phyloP scores from a whole-genome alignment of 2,888 invertebrate genomes.

The Tetragnatha montana region DNA sequence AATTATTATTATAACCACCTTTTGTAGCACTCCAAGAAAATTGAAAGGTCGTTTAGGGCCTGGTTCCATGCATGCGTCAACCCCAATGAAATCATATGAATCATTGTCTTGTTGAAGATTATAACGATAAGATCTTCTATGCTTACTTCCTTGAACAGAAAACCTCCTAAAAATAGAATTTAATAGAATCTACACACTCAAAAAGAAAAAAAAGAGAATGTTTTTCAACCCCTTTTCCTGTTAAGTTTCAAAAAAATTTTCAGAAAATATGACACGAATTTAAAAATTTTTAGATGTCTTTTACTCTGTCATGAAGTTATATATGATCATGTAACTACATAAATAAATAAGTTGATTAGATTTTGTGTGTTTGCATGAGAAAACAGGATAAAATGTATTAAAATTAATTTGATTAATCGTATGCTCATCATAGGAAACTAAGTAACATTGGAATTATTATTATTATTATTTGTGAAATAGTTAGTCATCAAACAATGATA shows the following conservation, averaged over 20 bases:
- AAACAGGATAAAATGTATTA: too few species aligned
- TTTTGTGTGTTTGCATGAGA: too few species aligned
- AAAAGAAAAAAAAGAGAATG: slow-evolving; percentile 6
- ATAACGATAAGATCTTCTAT: slow-evolving; percentile 86
- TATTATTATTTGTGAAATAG: too few species aligned
- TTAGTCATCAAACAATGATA: too few species aligned
- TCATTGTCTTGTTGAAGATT: slow-evolving; percentile 80
- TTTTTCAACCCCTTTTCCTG: neutral
- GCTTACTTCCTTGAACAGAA: slow-evolving; percentile 84
- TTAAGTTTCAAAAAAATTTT: neutral
- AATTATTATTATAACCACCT: slow-evolving; percentile 73
- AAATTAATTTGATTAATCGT: too few species aligned
- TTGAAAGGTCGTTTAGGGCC: slow-evolving; percentile 92
- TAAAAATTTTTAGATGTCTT: neutral
- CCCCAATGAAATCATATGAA: slow-evolving; percentile 86
- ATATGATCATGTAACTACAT: too few species aligned
- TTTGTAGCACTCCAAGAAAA: slow-evolving; percentile 83
- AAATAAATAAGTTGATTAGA: too few species aligned
- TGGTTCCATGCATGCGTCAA: slow-evolving; percentile 91
- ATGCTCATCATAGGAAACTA: too few species aligned
- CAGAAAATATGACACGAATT: neutral
- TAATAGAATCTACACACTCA: too few species aligned
- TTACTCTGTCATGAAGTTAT: too few species aligned
- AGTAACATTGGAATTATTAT: too few species aligned
- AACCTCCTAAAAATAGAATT: slow-evolving; percentile 81